phyloP scores from a whole-genome alignment of 2,113 vertebrate genomes.

The Tor tambroides region DNA sequence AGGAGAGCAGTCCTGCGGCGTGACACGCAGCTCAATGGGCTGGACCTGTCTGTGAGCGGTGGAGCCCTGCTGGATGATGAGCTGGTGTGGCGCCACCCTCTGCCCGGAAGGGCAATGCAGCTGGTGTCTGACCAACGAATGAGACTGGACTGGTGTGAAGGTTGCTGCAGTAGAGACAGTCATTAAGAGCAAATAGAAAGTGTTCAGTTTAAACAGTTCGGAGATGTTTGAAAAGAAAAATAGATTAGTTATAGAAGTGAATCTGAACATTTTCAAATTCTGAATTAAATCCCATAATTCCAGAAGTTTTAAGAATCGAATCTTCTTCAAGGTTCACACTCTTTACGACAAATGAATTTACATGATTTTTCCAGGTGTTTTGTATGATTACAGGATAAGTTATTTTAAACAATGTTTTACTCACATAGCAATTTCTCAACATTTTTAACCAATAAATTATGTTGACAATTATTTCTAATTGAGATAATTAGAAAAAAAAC shows the following conservation, averaged over 20 bases:
- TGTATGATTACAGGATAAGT: too few species aligned
- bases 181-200: neutral
- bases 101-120: conserved; percentile 75
- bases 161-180: conserved; percentile 72
- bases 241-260: neutral
- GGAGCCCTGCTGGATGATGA: conserved; percentile 84
- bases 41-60: conserved; percentile 80
- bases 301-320: neutral
- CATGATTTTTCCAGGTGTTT: neutral
- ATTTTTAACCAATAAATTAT: neutral
- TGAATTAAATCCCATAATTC: neutral
- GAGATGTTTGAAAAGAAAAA: neutral
- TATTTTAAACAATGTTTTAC: neutral
- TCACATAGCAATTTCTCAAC: neutral
- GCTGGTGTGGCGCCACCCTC: conserved; percentile 86
- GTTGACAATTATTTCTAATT: too few species aligned
- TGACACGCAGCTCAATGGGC: conserved; percentile 83
- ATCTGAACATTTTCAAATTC: neutral
- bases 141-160: conserved; percentile 84
- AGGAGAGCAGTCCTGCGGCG: conserved; percentile 75
- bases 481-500: neutral
- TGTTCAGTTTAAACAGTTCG: neutral
- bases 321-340: neutral
- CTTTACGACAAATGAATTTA: neutral
- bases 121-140: conserved; percentile 86